phyloP scores from a whole-genome alignment of 2,888 invertebrate genomes.

The Bimastos eiseni region DNA sequence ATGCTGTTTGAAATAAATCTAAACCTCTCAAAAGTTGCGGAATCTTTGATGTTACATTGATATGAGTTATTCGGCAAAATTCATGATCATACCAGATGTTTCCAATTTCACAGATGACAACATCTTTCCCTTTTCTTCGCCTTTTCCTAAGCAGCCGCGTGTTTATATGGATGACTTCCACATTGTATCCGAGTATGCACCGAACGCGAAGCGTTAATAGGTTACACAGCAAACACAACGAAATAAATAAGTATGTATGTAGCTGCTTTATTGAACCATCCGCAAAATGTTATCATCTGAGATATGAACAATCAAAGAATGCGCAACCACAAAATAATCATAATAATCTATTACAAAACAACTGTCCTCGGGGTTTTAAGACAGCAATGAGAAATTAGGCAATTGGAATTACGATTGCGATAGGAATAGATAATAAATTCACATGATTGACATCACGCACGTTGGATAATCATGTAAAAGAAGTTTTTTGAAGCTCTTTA shows the following conservation, averaged over 20 bases:
- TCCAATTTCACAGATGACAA: neutral
- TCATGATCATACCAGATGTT: neutral
- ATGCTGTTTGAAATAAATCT: neutral
- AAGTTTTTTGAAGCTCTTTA: neutral
- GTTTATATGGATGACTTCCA: neutral
- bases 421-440: too few relatives aligned
- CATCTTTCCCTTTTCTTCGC: neutral
- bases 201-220: neutral
- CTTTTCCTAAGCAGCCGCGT: neutral
- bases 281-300: too few relatives aligned
- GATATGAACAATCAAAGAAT: too few relatives aligned
- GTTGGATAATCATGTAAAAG: neutral
- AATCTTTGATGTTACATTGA: neutral
- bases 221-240: neutral
- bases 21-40: neutral
- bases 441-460: too few relatives aligned
- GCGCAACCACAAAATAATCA: too few relatives aligned
- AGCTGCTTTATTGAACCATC: too few relatives aligned
- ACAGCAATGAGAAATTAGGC: too few relatives aligned
- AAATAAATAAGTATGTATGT: too few relatives aligned
- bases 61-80: neutral
- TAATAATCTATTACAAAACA: too few relatives aligned
- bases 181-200: neutral
- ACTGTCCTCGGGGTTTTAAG: too few relatives aligned
- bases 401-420: too few relatives aligned